phyloP scores from a whole-genome alignment of 2,797 vertebrate species.

The Pelochelys cantorii region DNA sequence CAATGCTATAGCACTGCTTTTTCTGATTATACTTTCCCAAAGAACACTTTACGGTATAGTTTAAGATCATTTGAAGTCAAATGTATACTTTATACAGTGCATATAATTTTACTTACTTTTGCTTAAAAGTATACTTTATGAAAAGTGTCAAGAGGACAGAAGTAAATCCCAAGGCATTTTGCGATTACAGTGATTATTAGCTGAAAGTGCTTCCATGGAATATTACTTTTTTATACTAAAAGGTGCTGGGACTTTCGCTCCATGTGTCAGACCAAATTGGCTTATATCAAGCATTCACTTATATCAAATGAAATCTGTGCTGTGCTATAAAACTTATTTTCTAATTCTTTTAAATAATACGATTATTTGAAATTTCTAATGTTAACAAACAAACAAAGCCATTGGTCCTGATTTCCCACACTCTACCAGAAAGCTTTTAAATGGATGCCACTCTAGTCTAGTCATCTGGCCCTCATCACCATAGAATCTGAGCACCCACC shows the following conservation, averaged over 20 bases:
- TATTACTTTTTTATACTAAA: constrained; percentile 42
- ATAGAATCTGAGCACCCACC: background rate
- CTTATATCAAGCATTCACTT: background rate
- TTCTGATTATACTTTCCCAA: constrained; percentile 67
- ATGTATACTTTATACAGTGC: constrained; percentile 58
- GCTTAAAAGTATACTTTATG: constrained; percentile 40
- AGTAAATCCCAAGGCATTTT: constrained; percentile 63
- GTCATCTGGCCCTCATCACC: background rate
- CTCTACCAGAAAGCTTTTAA: background rate
- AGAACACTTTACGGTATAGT: constrained; percentile 62
- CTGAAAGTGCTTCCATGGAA: constrained; percentile 21
- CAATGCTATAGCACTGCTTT: constrained; percentile 27
- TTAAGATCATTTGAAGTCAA: constrained; percentile 67
- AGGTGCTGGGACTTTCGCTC: constrained; percentile 13
- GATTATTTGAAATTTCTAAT: background rate
- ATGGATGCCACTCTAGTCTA: background rate
- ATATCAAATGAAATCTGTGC: constrained; percentile 19
- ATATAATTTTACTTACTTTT: constrained; percentile 70
- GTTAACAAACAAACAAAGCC: background rate
- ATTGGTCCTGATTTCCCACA: background rate
- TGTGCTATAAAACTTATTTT: constrained; percentile 24
- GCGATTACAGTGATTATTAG: constrained; percentile 35
- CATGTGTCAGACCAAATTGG: background rate
- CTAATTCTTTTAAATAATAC: background rate
- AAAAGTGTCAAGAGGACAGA: constrained; percentile 32